Evolutionary conservation across 1,140 invertebrate genomes (phyloP), one percentile per base, ranked within the genome.

Genomic region (Drosophila suzukii): DNA sequence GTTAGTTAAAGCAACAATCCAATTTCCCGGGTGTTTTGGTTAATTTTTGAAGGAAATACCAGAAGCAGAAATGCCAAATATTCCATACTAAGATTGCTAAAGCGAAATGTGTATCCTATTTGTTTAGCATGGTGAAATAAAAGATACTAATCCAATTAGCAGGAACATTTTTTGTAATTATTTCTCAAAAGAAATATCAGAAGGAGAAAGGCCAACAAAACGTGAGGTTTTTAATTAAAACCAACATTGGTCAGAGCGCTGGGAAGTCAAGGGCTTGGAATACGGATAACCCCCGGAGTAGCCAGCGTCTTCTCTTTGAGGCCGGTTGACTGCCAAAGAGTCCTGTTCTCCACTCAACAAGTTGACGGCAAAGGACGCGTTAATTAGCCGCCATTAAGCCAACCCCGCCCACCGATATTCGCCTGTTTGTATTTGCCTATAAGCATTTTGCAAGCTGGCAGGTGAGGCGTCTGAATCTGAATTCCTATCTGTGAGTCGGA

Each of bases 171-270:
- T n/a, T 11, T 24, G 20, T 34, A 34, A 34, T 10, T 34, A 34
- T 34, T 34, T 3, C 32, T 34, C 8, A 34, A 10, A 34, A 3
- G 7, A 32, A 32, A 32, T 13, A 32, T 3, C 13, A 50, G 4
- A 30, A 2, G n/a, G 13, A 30, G 20, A 24, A 13, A 3, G 1
- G 15, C 8, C 39, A 6, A 36, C 51, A 59, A 62, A 55, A 34
- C 44, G 39, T 53, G 65, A 43, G 53, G 50, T 61, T 81, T 68
- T 82, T 82, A 82, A 82, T 82, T 82, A 82, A 82, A 83, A 32
- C 10, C 12, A 61, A n/a, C 17, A 8, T 11, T 24, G 60, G 60
- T 43, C 60, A 24, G 53, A 34, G 11, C 8, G 49, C 49, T 51
- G 13, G 10, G 34, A 51, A 51, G 30, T 51, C 6, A 32, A 34